These are phyloP conservation scores for Cephus cinctus DNA, from an alignment of 1,140 invertebrate genomes.

Conservation along the genomic window DNA sequence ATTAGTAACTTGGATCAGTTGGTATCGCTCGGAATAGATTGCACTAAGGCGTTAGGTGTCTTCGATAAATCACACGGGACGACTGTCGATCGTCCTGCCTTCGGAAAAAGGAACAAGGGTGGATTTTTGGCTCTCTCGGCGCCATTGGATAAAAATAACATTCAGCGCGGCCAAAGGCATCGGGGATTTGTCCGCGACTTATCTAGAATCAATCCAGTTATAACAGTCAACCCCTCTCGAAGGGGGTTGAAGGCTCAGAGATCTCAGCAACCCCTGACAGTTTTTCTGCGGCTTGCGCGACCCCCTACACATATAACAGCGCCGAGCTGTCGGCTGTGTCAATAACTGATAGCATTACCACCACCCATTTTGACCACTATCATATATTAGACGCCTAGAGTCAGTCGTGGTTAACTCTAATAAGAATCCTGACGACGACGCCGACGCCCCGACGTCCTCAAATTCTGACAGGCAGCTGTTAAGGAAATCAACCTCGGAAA, in stretches of 20 bases:
- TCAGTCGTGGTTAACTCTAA: not conserved
- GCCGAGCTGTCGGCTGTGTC: not conserved
- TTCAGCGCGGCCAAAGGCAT: slow-evolving; percentile 19
- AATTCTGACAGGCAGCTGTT: slow-evolving; percentile 12
- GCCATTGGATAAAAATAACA: slow-evolving; percentile 29
- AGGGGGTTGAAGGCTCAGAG: too few relatives aligned
- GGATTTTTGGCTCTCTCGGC: slow-evolving; percentile 5
- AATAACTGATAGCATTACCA: slow-evolving; percentile 6
- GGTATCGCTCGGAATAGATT: too few relatives aligned
- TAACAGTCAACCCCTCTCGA: slow-evolving; percentile 18
- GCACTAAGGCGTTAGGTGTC: too few relatives aligned
- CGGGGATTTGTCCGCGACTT: slow-evolving; percentile 38
- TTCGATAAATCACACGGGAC: too few relatives aligned
- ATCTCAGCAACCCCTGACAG: too few relatives aligned
- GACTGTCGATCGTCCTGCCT: too few relatives aligned
- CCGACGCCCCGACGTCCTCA: not conserved
- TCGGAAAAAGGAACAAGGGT: not conserved
- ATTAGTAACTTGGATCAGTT: too few relatives aligned
- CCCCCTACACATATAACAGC: not conserved
- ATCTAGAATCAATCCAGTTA: slow-evolving; percentile 43
- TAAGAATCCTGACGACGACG: not conserved
- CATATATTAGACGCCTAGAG: slow-evolving; percentile 4
- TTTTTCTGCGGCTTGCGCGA: not conserved
- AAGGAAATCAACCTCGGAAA: slow-evolving; percentile 19
- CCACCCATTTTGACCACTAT: slow-evolving; percentile 3